Evolutionary conservation across 2,888 invertebrate species (phyloP), one percentile per base, ranked within the genome.

Genomic region (Adelphocoris suturalis): DNA sequence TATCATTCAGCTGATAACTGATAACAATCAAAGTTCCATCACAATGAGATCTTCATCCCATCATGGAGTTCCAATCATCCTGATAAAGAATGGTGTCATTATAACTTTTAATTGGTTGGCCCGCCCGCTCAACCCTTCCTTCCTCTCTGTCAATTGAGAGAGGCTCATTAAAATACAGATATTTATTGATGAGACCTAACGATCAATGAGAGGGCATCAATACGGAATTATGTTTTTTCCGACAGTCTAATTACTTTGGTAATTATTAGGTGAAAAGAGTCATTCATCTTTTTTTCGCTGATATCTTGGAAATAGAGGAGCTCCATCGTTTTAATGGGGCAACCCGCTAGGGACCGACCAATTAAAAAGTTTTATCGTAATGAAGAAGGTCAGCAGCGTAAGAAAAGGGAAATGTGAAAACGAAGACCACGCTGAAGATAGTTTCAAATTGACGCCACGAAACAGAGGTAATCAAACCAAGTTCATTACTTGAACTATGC

Each of bases 231-330:
- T 86, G 86, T 61, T 46, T 68, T 46, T 47, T 47, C 48, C n/a
- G 86, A 86, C 86, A 86, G 68, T 75, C 68, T 75, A 68, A 86
- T 86, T 86, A 86, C 86, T 68, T 76, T 86, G 86, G 75, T 47
- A 86, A 75, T 86, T 86, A 86, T 75, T 76, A 86, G 48, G 48
- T 86, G 68, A 86, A 86, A 75, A 27, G 86, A 85, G 85, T 57
- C 82, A 82, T 82, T 82, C 82, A 52, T 82, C 52, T 82, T 57
- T 85, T 85, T 37, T 57, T 52, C 85, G 52, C 27, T 82, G 27
- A 27, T 27, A 85, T 19, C 61, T 61, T 61, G 28, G 57, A 85
- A 57, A 55, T 23, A 55, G 57, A 19, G 23, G 48, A 37, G 37
- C 85, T 55, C 57, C 23, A n/a, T 57, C 57, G n/a, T 82, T 85